phyloP scores from a whole-genome alignment of 2,113 vertebrate species.

The Nipponia nippon region DNA sequence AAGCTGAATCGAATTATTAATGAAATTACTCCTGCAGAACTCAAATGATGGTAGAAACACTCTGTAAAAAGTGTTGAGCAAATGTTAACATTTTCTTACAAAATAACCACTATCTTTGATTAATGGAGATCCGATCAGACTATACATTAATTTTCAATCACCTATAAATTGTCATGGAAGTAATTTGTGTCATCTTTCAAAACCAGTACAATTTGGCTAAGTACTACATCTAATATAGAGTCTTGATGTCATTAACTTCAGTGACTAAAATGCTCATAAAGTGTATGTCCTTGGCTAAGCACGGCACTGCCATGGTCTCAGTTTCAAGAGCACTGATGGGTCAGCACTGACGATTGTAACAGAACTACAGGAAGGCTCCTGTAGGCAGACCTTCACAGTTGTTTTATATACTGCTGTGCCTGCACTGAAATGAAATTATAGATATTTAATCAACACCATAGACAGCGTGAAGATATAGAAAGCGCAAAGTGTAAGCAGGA shows the following conservation, averaged over 20 bases:
- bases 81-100: not conserved
- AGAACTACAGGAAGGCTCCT: not conserved
- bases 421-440: not conserved
- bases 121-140: not conserved
- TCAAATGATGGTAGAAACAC: not conserved
- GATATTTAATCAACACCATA: not conserved
- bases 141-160: not conserved
- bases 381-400: not conserved
- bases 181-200: not conserved
- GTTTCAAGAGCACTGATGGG: not conserved
- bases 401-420: not conserved
- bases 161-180: not conserved
- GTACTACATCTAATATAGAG: not conserved
- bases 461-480: not conserved
- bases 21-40: not conserved
- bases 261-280: not conserved
- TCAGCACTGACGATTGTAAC: not conserved
- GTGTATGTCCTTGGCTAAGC: not conserved
- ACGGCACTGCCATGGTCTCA: not conserved
- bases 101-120: not conserved
- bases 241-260: not conserved
- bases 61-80: not conserved
- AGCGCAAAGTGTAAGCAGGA: not conserved
- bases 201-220: not conserved
- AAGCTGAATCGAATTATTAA: constrained; percentile 50